These are phyloP conservation scores for Tinamus major DNA, from an alignment of 2,797 vertebrate species.

Conservation along the genomic window DNA sequence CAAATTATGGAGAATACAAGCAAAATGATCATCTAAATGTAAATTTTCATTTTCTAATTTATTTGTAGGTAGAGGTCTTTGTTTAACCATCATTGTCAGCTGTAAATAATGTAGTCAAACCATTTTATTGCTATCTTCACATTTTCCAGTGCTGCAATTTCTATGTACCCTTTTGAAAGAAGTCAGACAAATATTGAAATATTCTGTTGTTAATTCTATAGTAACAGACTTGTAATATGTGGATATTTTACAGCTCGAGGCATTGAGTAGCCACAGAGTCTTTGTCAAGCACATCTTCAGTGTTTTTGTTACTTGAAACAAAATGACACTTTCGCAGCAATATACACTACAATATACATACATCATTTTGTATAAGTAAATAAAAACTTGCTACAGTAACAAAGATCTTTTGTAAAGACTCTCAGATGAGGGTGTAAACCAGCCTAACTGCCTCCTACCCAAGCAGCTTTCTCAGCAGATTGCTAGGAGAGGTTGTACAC, in stretches of 20 bases:
- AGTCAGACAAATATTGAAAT: neutral
- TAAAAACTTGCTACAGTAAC: neutral
- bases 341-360: no score
- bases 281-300: neutral
- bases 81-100: neutral
- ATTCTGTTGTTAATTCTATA: neutral
- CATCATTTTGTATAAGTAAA: neutral
- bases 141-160: neutral
- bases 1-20: conserved; percentile 8
- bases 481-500: neutral
- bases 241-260: neutral
- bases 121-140: neutral
- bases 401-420: neutral
- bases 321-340: neutral
- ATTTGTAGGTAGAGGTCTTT: neutral
- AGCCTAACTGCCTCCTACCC: neutral
- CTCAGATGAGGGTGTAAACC: neutral
- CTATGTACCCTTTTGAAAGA: neutral
- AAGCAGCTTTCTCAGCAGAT: neutral
- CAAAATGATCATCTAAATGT: neutral
- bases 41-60: conserved; percentile 36
- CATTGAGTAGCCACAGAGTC: neutral
- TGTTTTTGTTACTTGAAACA: neutral
- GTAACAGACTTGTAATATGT: neutral
- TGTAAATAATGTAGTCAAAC: neutral